Percentiles rank a stretch among this genome's conserved stretches.
Conservation (phyloP, 1,140 invertebrate genomes). For the Gryllus bimaculatus region DNA sequence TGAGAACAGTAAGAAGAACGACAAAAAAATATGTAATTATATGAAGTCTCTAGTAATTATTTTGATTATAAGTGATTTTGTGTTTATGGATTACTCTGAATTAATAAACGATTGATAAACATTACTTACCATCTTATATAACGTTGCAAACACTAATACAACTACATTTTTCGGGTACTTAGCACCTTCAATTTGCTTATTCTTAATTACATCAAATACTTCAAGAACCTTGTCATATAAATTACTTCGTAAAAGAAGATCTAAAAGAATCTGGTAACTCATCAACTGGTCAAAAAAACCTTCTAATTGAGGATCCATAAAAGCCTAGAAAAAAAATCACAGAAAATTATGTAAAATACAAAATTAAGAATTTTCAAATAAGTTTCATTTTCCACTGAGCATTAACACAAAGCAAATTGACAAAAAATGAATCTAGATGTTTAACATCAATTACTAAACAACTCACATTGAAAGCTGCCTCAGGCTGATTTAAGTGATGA, state of each 20-base stretch:
- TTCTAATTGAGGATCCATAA: conserved; percentile 47
- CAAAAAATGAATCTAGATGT: conserved; percentile 6
- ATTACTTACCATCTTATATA: conserved; percentile 61
- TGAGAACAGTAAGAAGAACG: too few species aligned
- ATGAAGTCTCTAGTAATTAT: too few species aligned
- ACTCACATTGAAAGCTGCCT: conserved; percentile 49
- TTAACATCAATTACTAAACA: conserved; percentile 11
- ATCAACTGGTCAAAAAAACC: conserved; percentile 62
- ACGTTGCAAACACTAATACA: conserved; percentile 54
- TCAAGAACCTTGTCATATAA: conserved; percentile 58
- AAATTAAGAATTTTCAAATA: not conserved
- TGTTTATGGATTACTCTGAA: too few species aligned
- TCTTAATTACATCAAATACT: conserved; percentile 48
- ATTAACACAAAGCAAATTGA: not conserved
- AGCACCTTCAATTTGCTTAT: conserved; percentile 44
- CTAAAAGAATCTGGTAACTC: conserved; percentile 56
- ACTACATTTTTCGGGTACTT: conserved; percentile 57
- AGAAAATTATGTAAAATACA: not conserved
- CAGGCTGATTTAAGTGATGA: conserved; percentile 56
- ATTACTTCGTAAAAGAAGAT: conserved; percentile 58
- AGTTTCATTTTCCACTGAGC: not conserved
- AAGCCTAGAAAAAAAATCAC: conserved; percentile 38
- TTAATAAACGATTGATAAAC: too few species aligned
- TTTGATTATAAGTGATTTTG: too few species aligned
- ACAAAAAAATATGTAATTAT: too few species aligned